Conservation (phyloP, 2,888 invertebrate species). For the Tetragonisca angustula region DNA sequence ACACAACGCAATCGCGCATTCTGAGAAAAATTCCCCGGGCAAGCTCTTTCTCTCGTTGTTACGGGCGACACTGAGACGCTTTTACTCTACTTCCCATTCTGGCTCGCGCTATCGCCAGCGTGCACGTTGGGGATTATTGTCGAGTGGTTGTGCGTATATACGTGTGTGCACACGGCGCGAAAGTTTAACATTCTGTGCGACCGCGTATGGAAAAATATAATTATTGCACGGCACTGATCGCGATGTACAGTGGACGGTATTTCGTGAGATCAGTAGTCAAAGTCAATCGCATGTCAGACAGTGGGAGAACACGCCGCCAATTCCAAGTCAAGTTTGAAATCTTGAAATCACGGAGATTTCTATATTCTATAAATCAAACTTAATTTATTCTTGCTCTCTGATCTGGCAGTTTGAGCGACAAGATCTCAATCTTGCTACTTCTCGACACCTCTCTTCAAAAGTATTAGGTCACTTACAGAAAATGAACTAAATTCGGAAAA, state of each 20-base stretch:
- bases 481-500: too few species aligned
- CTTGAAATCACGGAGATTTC: too few species aligned
- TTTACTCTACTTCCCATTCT: background rate
- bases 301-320: too few species aligned
- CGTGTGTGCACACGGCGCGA: too few species aligned
- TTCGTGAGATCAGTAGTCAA: background rate
- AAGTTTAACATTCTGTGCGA: background rate
- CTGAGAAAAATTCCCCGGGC: slow-evolving; percentile 52
- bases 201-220: background rate
- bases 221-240: background rate
- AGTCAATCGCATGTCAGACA: background rate
- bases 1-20: slow-evolving; percentile 50
- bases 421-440: too few species aligned
- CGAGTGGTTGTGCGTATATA: background rate
- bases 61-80: slow-evolving; percentile 5
- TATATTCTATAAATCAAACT: too few species aligned
- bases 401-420: too few species aligned
- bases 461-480: too few species aligned
- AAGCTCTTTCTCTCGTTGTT: slow-evolving; percentile 17
- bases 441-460: too few species aligned
- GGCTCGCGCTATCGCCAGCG: background rate
- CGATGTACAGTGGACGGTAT: too few species aligned
- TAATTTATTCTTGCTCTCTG: too few species aligned
- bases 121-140: background rate
- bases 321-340: too few species aligned